Percentiles rank a stretch among this genome's conserved stretches.
These are phyloP conservation scores for Lasioglossum villosulum DNA, from an alignment of 2,888 invertebrate species.

Conservation along the genomic window DNA sequence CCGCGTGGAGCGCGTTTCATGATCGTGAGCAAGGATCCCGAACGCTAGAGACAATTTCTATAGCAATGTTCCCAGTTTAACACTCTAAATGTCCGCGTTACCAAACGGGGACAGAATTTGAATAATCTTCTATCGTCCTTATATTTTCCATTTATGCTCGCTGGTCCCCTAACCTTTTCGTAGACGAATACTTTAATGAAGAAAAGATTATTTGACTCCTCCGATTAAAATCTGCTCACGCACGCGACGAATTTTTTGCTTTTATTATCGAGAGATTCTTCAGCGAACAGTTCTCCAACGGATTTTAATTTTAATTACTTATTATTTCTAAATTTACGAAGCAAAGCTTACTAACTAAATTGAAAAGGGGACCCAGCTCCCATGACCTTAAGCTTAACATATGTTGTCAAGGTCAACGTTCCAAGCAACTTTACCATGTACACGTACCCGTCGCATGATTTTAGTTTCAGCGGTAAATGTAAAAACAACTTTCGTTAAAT, in stretches of 20 bases:
- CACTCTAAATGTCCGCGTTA: background rate
- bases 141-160: background rate
- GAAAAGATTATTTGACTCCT: too few relatives aligned
- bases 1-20: background rate
- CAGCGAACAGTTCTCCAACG: background rate
- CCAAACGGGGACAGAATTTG: background rate
- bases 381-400: too few relatives aligned
- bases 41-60: background rate
- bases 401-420: too few relatives aligned
- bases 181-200: background rate
- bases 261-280: background rate
- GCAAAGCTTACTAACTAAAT: background rate
- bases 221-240: too few relatives aligned
- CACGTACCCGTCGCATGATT: too few relatives aligned
- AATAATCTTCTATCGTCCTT: background rate
- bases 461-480: too few relatives aligned
- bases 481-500: too few relatives aligned
- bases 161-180: background rate
- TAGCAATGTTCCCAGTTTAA: background rate
- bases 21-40: background rate
- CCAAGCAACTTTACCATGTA: too few relatives aligned
- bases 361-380: too few relatives aligned
- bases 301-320: background rate
- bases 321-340: background rate
- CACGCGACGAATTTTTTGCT: too few relatives aligned